These are phyloP conservation scores for Zoanthus gigantus DNA, from an alignment of 92 coral and sea anemone species.

Conservation along the genomic window DNA sequence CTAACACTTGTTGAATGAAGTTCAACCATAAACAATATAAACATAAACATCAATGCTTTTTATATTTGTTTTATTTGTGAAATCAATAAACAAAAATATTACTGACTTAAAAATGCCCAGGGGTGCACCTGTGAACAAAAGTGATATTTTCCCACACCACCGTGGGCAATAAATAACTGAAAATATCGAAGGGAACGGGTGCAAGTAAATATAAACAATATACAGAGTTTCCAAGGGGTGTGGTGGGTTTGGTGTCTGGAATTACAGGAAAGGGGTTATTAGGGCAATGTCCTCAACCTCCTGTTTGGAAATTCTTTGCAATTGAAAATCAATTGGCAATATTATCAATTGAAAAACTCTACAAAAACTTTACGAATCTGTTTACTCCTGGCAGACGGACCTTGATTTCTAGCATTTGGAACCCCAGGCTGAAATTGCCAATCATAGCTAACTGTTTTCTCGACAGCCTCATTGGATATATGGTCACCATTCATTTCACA, in stretches of 20 bases:
- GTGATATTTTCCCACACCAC: slow-evolving; percentile 31
- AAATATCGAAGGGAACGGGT: slow-evolving; percentile 20
- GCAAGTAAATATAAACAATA: slow-evolving; percentile 14
- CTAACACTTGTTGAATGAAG: not conserved
- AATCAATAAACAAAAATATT: slow-evolving; percentile 27
- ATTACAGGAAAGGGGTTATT: slow-evolving; percentile 23
- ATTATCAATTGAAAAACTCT: too few relatives aligned
- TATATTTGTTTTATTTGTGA: slow-evolving; percentile 28
- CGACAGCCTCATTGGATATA: too few relatives aligned
- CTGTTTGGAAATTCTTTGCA: slow-evolving; percentile 42
- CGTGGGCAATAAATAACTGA: slow-evolving; percentile 27
- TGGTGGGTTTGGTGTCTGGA: slow-evolving; percentile 14
- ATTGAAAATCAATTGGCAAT: not conserved
- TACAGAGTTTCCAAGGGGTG: slow-evolving; percentile 31
- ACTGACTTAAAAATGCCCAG: slow-evolving; percentile 20
- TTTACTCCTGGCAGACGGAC: too few relatives aligned
- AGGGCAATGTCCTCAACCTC: slow-evolving; percentile 34
- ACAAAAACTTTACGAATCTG: too few relatives aligned
- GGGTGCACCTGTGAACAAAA: slow-evolving; percentile 28
- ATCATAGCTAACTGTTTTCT: too few relatives aligned
- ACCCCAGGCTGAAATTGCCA: too few relatives aligned
- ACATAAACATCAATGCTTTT: slow-evolving; percentile 26
- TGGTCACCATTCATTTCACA: too few relatives aligned
- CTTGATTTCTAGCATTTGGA: too few relatives aligned
- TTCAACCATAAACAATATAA: not conserved